Percentiles rank a stretch among this genome's conserved stretches.
These are phyloP conservation scores for Pavo muticus DNA, from an alignment of 2,113 vertebrate species.

Conservation along the genomic window DNA sequence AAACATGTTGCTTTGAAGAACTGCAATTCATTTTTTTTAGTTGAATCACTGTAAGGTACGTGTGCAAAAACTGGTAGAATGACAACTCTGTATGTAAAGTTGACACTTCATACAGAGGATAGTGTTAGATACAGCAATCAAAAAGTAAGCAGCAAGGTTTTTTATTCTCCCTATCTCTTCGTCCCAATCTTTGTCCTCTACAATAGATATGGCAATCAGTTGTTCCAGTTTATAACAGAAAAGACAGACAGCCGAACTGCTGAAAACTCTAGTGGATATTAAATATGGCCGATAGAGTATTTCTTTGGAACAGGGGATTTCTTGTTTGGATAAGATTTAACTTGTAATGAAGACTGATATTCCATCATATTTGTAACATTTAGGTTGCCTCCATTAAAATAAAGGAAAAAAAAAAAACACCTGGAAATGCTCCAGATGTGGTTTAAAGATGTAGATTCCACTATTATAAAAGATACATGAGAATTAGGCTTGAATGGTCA, in stretches of 20 bases:
- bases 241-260: background rate
- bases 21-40: background rate
- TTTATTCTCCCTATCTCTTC: background rate
- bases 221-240: background rate
- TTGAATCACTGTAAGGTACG: rapidly evolving
- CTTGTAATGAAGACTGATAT: background rate
- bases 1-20: background rate
- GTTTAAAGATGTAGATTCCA: background rate
- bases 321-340: background rate
- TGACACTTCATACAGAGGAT: background rate
- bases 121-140: background rate
- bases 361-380: background rate
- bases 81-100: background rate
- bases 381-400: background rate
- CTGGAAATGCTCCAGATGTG: background rate
- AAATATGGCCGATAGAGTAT: background rate
- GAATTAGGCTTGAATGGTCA: background rate
- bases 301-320: background rate
- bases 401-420: background rate
- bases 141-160: background rate
- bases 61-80: background rate
- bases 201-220: background rate
- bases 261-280: background rate
- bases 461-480: background rate
- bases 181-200: background rate